Percentiles rank a stretch among this genome's conserved stretches.
These are phyloP conservation scores for Oncopeltus fasciatus DNA, from an alignment of 1,140 invertebrate species.

Conservation along the genomic window DNA sequence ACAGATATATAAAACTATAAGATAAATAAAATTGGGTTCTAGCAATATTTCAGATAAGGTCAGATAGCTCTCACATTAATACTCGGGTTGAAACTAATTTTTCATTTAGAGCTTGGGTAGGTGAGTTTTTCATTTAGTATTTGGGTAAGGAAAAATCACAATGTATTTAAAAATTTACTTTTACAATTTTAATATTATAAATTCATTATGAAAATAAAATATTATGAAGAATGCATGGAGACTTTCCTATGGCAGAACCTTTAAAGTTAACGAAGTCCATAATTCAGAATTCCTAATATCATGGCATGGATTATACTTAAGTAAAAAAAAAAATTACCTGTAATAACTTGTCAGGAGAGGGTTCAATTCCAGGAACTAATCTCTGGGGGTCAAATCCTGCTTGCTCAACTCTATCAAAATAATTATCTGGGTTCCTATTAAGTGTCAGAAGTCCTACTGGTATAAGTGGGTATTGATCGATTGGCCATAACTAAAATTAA, in stretches of 20 bases:
- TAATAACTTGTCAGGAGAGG: slow-evolving; percentile 88
- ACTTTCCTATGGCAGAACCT: too few relatives aligned
- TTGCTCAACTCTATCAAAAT: slow-evolving; percentile 89
- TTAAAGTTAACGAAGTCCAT: too few relatives aligned
- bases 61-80: too few relatives aligned
- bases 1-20: too few relatives aligned
- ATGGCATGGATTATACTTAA: too few relatives aligned
- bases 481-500: slow-evolving; percentile 81
- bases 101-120: too few relatives aligned
- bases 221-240: not conserved
- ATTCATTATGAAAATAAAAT: not conserved
- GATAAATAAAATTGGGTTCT: too few relatives aligned
- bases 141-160: not conserved
- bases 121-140: too few relatives aligned
- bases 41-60: too few relatives aligned
- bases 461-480: slow-evolving; percentile 75
- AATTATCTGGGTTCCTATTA: slow-evolving; percentile 78
- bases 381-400: slow-evolving; percentile 85
- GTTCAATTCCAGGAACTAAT: slow-evolving; percentile 76
- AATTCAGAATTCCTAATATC: not conserved
- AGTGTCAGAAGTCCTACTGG: slow-evolving; percentile 79
- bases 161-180: not conserved
- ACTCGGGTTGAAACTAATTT: too few relatives aligned
- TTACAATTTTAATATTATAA: not conserved
- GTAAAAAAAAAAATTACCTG: slow-evolving; percentile 20